Evolutionary conservation across 1,140 invertebrate genomes (phyloP), one percentile per base, ranked within the genome.

Genomic region (Diorhabda sublineata): DNA sequence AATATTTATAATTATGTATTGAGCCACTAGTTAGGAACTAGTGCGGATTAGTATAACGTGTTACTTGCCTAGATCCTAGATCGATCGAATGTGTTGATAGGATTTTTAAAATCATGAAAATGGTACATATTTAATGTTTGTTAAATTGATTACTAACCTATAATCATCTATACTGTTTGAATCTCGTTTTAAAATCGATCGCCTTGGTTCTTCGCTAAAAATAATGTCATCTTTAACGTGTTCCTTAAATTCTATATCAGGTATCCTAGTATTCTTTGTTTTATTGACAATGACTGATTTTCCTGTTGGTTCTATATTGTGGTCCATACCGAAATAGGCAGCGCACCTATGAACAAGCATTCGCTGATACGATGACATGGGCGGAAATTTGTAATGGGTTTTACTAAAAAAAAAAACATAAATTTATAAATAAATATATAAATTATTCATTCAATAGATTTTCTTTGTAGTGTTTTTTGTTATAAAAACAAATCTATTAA

Each of bases 341-440:
- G 95, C 94, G 57, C 94, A 92, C 42, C 95, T 89, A 83, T 98
- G 96, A 4, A 97, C 94, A 70, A 98, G 82, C 95, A 98, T 97
- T 45, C 95, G 86, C 74, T 97, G 94, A 83, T 98, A 98, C 57
- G 95, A 96, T 57, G 93, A 94, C 90, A 95, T 94, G 77, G 90
- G 90, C 4, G 91, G 91, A 84, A 97, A 97, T 76, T 92, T 93
- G 70, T 91, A 89, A 73, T 91, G 87, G 77, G 87, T 88, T 65
- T 87, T 86, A 44, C 88, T 87, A 73, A 2, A 79, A 74, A 62
- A 43, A 65, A 45, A 11, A 5, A 6, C 6, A 6, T 6, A 56
- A 56, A 56, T 56, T 6, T 56, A 7, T 6, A 56, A 56, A 7
- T 56, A 56, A 7, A 56, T n/a, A 56, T n/a, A n/a, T 2, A n/a